phyloP scores from a whole-genome alignment of 2,888 invertebrate genomes.

The Tipula vernalis region DNA sequence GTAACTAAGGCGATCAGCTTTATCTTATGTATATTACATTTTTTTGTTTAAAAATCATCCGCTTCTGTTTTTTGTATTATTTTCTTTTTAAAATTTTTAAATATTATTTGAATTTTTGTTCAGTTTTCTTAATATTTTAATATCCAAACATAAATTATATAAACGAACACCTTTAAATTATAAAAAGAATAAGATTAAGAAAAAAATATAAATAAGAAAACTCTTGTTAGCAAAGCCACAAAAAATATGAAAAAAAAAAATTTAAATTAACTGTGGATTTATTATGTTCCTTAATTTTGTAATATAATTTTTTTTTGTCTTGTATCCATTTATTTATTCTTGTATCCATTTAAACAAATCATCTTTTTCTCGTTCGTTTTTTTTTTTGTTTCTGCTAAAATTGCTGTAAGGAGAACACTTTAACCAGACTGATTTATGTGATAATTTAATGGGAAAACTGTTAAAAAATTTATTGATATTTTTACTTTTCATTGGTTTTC shows the following conservation, averaged over 20 bases:
- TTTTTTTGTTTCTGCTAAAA: not conserved
- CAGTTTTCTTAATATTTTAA: not conserved
- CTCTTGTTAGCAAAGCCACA: not conserved
- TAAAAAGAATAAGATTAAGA: not conserved
- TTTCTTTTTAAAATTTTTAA: not conserved
- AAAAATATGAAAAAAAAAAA: not conserved
- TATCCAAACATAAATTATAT: not conserved
- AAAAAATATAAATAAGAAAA: not conserved
- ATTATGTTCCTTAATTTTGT: not conserved
- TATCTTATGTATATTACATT: not conserved
- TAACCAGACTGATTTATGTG: conserved; percentile 4
- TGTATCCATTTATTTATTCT: not conserved
- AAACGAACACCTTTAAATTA: not conserved
- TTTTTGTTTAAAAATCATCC: not conserved
- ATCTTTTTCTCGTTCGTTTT: not conserved
- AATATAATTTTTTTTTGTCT: not conserved
- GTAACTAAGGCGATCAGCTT: too few relatives aligned
- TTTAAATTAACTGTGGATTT: not conserved
- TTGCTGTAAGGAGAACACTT: conserved; percentile 4
- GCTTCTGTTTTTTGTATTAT: not conserved
- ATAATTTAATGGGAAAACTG: conserved; percentile 4
- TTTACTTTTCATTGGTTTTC: not conserved
- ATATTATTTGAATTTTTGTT: not conserved
- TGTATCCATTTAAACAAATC: not conserved
- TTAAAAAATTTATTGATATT: not conserved